These are phyloP conservation scores for Hemibagrus guttatus DNA, from an alignment of 2,797 vertebrate genomes.

Conservation along the genomic window DNA sequence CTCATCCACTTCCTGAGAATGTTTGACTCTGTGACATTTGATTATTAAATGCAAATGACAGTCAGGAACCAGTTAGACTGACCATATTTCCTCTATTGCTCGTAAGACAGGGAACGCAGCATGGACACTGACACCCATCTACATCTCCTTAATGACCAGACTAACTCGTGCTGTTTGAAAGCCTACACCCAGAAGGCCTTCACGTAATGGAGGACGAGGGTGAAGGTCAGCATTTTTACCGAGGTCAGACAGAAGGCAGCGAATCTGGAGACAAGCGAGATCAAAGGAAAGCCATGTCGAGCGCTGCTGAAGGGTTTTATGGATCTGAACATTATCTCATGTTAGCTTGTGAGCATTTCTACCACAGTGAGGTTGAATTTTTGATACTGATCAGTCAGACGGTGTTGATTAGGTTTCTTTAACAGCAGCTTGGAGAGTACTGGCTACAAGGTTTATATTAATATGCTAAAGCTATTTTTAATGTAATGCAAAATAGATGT, in stretches of 20 bases:
- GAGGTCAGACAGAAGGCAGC: conserved; percentile 58
- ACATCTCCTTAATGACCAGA: conserved; percentile 52
- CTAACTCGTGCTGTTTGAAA: conserved; percentile 53
- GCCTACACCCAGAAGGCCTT: conserved; percentile 52
- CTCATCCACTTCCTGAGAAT: conserved; percentile 17
- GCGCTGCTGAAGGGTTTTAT: conserved; percentile 24
- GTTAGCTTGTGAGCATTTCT: conserved; percentile 8
- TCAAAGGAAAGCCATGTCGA: conserved; percentile 47
- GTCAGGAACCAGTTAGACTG: conserved; percentile 52
- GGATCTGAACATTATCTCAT: conserved; percentile 10
- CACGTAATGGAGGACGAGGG: conserved; percentile 52
- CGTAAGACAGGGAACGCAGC: conserved; percentile 42
- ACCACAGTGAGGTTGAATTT: background rate
- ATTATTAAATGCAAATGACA: conserved; percentile 59
- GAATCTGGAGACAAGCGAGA: conserved; percentile 54
- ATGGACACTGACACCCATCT: conserved; percentile 47
- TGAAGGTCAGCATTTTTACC: conserved; percentile 55
- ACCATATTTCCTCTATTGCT: conserved; percentile 44
- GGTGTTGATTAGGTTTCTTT: no score
- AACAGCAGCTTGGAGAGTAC: background rate
- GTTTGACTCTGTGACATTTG: conserved; percentile 52
- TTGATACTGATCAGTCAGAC: background rate
- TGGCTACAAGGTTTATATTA: background rate
- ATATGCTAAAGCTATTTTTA: background rate
- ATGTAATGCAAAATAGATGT: no score